phyloP scores from a whole-genome alignment of 2,113 vertebrate genomes.

The Indri indri region DNA sequence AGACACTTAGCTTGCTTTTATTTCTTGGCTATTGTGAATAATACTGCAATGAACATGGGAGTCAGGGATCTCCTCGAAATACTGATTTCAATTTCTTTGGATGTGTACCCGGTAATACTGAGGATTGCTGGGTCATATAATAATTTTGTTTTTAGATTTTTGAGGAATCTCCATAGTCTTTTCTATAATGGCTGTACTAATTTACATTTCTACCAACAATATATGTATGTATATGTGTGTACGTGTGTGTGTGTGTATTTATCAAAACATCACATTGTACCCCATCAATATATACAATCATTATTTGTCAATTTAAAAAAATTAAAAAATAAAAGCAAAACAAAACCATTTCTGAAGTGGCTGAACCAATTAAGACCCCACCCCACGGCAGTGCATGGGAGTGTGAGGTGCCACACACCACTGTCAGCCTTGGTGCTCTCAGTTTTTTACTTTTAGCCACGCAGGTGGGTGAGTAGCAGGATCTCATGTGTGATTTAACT shows the following conservation, averaged over 20 bases:
- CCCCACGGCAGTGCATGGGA: fast-evolving
- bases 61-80: not conserved
- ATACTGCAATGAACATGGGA: not conserved
- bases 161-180: not conserved
- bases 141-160: not conserved
- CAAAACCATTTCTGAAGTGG: not conserved
- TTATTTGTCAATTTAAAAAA: not conserved
- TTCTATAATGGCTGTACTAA: not conserved
- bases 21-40: not conserved
- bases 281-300: not conserved
- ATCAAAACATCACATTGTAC: not conserved
- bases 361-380: not conserved
- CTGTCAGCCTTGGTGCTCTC: not conserved
- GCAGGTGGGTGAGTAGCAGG: not conserved
- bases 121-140: not conserved
- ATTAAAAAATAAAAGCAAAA: not conserved
- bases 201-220: not conserved
- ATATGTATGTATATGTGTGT: not conserved
- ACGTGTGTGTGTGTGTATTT: no score
- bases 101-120: not conserved
- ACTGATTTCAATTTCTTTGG: not conserved
- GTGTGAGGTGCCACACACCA: fast-evolving
- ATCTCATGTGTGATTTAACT: not conserved
- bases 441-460: not conserved
- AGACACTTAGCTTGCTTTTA: not conserved